Percentiles rank a stretch among this genome's conserved stretches.
phyloP scores from a whole-genome alignment of 2,888 invertebrate genomes.

The Rhopalosiphum nymphaeae region DNA sequence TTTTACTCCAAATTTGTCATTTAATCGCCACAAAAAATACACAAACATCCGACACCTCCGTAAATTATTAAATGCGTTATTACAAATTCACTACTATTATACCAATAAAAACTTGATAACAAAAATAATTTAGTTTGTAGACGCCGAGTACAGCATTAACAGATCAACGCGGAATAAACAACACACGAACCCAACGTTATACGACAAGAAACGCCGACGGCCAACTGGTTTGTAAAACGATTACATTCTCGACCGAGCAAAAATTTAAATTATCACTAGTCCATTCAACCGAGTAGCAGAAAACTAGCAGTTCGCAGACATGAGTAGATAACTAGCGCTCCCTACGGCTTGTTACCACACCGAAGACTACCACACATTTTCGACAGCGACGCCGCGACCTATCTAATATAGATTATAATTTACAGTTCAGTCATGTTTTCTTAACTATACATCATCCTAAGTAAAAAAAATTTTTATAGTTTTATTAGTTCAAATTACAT shows the following conservation, averaged over 20 bases:
- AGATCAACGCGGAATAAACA: neutral
- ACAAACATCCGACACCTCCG: neutral
- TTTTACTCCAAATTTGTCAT: slow-evolving; percentile 26
- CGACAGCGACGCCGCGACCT: neutral
- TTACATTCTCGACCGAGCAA: slow-evolving; percentile 51
- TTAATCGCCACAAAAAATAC: neutral
- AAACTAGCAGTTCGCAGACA: slow-evolving; percentile 54
- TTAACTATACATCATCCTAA: neutral
- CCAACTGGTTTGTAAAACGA: slow-evolving; percentile 61
- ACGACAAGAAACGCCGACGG: slow-evolving; percentile 31
- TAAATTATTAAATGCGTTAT: neutral
- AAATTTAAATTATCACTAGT: slow-evolving; percentile 50
- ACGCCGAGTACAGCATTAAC: neutral
- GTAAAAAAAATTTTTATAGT: neutral
- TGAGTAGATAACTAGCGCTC: slow-evolving; percentile 8
- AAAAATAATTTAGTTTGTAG: neutral
- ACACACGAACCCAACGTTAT: neutral
- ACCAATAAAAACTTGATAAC: neutral
- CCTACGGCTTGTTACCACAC: neutral
- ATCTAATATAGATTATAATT: slow-evolving; percentile 15
- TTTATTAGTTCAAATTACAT: neutral
- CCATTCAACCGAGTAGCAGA: slow-evolving; percentile 53
- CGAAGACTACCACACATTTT: neutral
- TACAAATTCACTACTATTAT: neutral
- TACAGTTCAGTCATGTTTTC: neutral